Percentiles rank a stretch among this genome's conserved stretches.
Conservation (phyloP, 2,888 invertebrate genomes). For the Julus scandinavius region DNA sequence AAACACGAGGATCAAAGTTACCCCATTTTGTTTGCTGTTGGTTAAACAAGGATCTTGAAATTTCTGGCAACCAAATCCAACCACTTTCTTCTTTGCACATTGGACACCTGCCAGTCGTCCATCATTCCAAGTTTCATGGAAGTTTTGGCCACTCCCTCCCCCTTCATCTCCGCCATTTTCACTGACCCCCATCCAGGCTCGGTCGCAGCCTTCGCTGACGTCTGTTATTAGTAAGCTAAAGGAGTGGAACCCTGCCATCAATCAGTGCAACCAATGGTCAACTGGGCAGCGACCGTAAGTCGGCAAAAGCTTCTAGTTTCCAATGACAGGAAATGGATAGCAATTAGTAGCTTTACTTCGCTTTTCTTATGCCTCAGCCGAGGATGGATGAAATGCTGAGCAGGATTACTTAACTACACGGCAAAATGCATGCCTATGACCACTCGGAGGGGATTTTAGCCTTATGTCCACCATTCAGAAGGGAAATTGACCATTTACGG, state of each 20-base stretch:
- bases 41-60: too few species aligned
- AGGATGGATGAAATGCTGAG: not conserved
- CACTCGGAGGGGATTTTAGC: not conserved
- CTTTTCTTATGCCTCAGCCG: not conserved
- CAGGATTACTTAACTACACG: not conserved
- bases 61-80: too few species aligned
- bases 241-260: not conserved
- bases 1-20: too few species aligned
- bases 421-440: not conserved
- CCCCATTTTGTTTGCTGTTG: too few species aligned
- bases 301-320: not conserved
- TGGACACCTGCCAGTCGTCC: too few species aligned
- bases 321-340: slow-evolving; percentile 18
- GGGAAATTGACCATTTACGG: not conserved
- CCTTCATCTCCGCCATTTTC: not conserved
- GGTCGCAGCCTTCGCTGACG: not conserved
- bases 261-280: not conserved
- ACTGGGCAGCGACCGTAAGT: not conserved
- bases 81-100: too few species aligned
- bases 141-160: not conserved
- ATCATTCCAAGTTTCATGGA: too few species aligned
- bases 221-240: not conserved
- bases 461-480: not conserved
- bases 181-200: not conserved
- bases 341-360: not conserved